Conservation (phyloP, 37 sponge, comb jelly and placozoan genomes). For the Theonella swinhoei region DNA sequence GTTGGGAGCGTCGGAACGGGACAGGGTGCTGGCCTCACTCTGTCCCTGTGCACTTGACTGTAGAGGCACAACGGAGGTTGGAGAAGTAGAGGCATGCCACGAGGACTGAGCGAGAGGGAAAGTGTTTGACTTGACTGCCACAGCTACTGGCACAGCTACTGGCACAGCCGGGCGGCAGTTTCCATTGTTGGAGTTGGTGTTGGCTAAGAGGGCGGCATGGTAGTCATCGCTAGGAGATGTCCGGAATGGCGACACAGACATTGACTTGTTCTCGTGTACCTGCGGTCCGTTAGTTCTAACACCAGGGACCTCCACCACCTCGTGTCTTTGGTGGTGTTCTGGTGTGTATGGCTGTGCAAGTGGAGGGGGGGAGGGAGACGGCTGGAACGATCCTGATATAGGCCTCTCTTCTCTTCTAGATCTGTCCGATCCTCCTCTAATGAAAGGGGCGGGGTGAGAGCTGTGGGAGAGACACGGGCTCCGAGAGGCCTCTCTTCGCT, state of each 20-base stretch:
- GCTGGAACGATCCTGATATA: not conserved
- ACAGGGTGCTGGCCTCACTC: not conserved
- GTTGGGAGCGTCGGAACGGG: slow-evolving; percentile 13
- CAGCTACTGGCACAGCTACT: not conserved
- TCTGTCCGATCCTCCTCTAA: not conserved
- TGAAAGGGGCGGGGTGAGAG: no score
- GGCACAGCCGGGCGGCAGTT: not conserved
- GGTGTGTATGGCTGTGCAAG: not conserved
- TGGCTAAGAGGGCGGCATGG: not conserved
- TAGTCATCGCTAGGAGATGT: not conserved
- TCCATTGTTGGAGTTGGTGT: slow-evolving; percentile 24
- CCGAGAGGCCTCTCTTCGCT: not conserved
- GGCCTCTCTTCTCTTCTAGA: not conserved
- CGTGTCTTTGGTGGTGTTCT: not conserved
- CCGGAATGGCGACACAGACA: no score
- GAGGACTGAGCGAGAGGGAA: not conserved
- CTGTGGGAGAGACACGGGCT: no score
- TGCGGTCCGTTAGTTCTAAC: no score
- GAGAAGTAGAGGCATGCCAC: not conserved
- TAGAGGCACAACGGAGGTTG: not conserved
- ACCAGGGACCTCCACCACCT: not conserved
- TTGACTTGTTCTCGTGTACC: no score
- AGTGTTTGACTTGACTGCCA: not conserved
- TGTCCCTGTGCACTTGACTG: not conserved
- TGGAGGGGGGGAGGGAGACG: slow-evolving; percentile 13